Percentiles rank a stretch among this genome's conserved stretches.
phyloP scores from a whole-genome alignment of 2,797 vertebrate species.

The Borostomias antarcticus region DNA sequence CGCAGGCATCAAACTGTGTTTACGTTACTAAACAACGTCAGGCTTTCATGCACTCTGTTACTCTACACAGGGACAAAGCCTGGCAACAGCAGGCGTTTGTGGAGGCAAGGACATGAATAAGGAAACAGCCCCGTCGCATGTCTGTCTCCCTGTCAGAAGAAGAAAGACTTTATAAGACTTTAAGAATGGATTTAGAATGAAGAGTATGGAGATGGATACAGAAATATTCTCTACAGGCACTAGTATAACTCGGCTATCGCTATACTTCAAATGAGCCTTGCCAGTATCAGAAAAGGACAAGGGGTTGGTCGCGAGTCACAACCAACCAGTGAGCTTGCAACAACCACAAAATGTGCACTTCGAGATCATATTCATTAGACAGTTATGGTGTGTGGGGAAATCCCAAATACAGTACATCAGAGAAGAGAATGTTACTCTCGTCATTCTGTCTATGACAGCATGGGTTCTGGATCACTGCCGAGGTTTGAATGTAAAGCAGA shows the following conservation, averaged over 20 bases:
- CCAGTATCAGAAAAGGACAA: too few relatives aligned
- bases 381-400: too few relatives aligned
- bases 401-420: neutral
- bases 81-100: conserved; percentile 18
- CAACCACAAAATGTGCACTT: too few relatives aligned
- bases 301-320: too few relatives aligned
- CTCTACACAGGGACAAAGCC: conserved; percentile 22
- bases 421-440: conserved; percentile 19
- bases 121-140: neutral
- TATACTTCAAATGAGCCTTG: too few relatives aligned
- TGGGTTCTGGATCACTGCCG: conserved; percentile 23
- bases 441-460: conserved; percentile 17
- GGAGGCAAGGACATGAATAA: conserved; percentile 14
- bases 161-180: neutral
- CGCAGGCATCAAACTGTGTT: conserved; percentile 31
- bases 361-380: too few relatives aligned
- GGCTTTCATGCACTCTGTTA: conserved; percentile 38
- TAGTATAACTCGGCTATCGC: too few relatives aligned
- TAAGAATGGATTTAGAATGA: neutral
- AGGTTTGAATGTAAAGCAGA: conserved; percentile 41
- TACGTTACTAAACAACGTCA: conserved; percentile 29
- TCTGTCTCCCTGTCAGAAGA: neutral
- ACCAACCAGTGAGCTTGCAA: too few relatives aligned
- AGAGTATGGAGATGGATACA: too few relatives aligned
- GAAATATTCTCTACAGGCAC: neutral